A percentile compares a stretch with the other conserved stretches of the same genome.
Conservation (phyloP, 1,140 invertebrate genomes). For the Euwallacea similis region DNA sequence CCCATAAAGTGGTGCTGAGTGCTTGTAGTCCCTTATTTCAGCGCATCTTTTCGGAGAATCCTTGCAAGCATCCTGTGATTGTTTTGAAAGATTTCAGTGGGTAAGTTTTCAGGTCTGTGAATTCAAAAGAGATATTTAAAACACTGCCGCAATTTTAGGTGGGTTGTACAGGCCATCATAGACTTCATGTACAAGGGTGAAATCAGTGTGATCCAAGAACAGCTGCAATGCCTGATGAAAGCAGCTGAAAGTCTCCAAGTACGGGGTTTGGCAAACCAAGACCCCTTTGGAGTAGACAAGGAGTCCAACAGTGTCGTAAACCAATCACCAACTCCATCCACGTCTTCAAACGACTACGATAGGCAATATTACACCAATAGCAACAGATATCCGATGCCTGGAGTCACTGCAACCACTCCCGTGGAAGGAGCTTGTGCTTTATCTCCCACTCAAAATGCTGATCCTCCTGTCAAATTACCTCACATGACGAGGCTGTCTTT, state of each 20-base stretch:
- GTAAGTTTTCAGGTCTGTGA: conserved; percentile 12
- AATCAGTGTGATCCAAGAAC: conserved; percentile 82
- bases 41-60: conserved; percentile 84
- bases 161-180: conserved; percentile 84
- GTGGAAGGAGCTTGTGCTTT: conserved; percentile 40
- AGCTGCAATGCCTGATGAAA: conserved; percentile 77
- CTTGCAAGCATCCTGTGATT: conserved; percentile 92
- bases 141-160: conserved; percentile 45
- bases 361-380: conserved; percentile 43
- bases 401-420: conserved; percentile 41
- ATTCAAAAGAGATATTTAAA: neutral
- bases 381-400: conserved; percentile 44
- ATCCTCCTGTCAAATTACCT: conserved; percentile 52
- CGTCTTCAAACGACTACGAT: conserved; percentile 61
- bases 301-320: conserved; percentile 47
- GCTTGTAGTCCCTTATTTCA: conserved; percentile 90
- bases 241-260: conserved; percentile 85
- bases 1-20: conserved; percentile 88
- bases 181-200: conserved; percentile 93
- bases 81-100: conserved; percentile 85
- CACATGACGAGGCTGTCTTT: conserved; percentile 59
- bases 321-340: conserved; percentile 61
- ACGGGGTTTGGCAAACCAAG: conserved; percentile 73
- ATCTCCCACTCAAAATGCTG: conserved; percentile 42
- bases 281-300: conserved; percentile 64